Base-by-base conservation (phyloP, 2,888 invertebrate genomes). In the Pseudococcus viburni region DNA sequence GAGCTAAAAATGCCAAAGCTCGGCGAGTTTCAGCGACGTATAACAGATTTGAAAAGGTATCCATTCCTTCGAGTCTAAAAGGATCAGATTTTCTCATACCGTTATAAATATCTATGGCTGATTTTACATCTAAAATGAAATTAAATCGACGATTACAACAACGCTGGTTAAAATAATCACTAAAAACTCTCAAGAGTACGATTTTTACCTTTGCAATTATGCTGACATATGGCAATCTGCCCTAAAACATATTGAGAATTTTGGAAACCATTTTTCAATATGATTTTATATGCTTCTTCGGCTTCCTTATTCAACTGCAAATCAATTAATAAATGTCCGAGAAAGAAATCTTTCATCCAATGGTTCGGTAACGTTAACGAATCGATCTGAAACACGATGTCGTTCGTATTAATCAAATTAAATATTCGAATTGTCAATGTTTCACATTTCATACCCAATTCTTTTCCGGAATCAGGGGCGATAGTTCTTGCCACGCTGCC, bases 301-400 rank as follows among this genome's bases (percentile, higher is more conserved):
- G 98, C 97, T 92, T 98, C 97, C 89, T 98, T 97, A 90, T 97
- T 96, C 89, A 97, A 93, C 91, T 98, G 96, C 86, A 98, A 93
- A 91, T 98, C 98, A 88, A 98, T 94, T 92, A 96, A 97, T 17
- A 96, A 95, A 91, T 98, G 96, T 0, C 96, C 98, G 89, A 96
- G 93, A 92, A 99, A 99, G 91, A 99, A 96, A 90, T 96, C 94
- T 92, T 96, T 96, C 94, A 99, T 97, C 99, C 99, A 99, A 92
- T 98, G 97, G 90, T 95, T 94, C 0, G 98, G 98, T 33, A 94
- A 91, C 26, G 48, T 77, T 55, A 88, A 73, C 96, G 91, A 89
- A 94, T 93, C 80, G 59, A 87, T 64, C 89, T 87, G 6, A 95
- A 91, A 88, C 19, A 22, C 51, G 8, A 55, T 33, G 5, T 15